phyloP scores from a whole-genome alignment of 92 coral and sea anemone species.

The Blastomussa wellsi region DNA sequence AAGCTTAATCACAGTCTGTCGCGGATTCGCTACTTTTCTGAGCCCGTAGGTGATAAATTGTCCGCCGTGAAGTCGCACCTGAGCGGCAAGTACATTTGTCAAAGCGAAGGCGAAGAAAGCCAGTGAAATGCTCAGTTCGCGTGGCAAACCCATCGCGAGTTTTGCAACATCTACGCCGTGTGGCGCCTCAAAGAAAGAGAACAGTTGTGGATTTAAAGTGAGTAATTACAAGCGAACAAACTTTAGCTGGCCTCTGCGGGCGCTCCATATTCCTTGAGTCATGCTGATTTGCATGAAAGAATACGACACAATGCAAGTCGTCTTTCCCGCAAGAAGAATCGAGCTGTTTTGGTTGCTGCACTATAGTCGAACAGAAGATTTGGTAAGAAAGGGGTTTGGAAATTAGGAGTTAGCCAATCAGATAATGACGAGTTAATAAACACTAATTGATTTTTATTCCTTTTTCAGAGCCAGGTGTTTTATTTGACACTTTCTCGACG shows the following conservation, averaged over 20 bases:
- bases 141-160: constrained; percentile 15
- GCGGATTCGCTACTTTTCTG: constrained; percentile 5
- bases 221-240: constrained; percentile 32
- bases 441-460: constrained; percentile 34
- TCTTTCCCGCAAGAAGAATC: constrained; percentile 19
- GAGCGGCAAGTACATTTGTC: not conserved
- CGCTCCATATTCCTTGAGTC: not conserved
- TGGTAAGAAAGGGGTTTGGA: constrained; percentile 14
- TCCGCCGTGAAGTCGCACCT: constrained; percentile 54
- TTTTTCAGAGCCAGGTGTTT: constrained; percentile 19
- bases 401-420: constrained; percentile 37
- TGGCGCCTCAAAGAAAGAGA: not conserved
- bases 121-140: not conserved
- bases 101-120: constrained; percentile 15
- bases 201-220: not conserved
- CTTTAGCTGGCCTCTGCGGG: constrained; percentile 43
- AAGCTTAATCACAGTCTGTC: constrained; percentile 45
- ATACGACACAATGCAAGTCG: constrained; percentile 5
- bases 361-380: constrained; percentile 4
- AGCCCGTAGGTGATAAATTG: constrained; percentile 53
- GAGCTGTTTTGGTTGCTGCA: constrained; percentile 17
- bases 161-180: constrained; percentile 1
- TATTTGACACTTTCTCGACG: constrained; percentile 17
- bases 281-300: constrained; percentile 34
- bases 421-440: constrained; percentile 17